Conservation (phyloP, 2,888 invertebrate genomes). For the Platycheirus rosarum region DNA sequence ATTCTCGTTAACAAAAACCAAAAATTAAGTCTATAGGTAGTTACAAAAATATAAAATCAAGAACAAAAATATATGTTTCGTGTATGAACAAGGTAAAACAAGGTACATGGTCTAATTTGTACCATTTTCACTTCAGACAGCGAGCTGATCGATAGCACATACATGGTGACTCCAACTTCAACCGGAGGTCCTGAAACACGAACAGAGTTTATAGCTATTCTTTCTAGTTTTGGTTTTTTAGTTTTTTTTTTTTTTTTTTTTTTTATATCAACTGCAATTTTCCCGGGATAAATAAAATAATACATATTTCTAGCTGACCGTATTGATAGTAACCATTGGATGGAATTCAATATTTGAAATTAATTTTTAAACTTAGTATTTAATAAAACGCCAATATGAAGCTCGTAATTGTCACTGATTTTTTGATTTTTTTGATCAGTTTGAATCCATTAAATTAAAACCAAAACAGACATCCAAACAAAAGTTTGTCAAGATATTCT, state of each 20-base stretch:
- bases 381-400: conserved; percentile 26
- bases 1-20: conserved; percentile 62
- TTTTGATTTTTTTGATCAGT: conserved; percentile 28
- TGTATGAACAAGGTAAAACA: conserved; percentile 73
- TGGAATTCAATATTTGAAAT: conserved; percentile 4
- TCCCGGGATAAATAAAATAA: conserved; percentile 17
- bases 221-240: conserved; percentile 39
- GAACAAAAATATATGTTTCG: conserved; percentile 59
- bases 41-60: conserved; percentile 61
- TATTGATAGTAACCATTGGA: conserved; percentile 8
- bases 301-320: conserved; percentile 25
- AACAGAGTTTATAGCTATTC: conserved; percentile 76
- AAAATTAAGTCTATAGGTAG: conserved; percentile 66
- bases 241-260: conserved; percentile 40
- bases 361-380: conserved; percentile 1
- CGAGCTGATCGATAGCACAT: conserved; percentile 98
- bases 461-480: conserved; percentile 15
- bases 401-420: too few relatives aligned
- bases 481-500: conserved; percentile 17
- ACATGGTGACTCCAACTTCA: conserved; percentile 98
- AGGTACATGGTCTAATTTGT: conserved; percentile 83
- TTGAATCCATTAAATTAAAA: conserved; percentile 27
- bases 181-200: conserved; percentile 95
- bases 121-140: conserved; percentile 99
- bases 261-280: conserved; percentile 33